A percentile compares a stretch with the other conserved stretches of the same genome.
Conservation (phyloP, 2,888 invertebrate genomes). For the Cordilura impudica region DNA sequence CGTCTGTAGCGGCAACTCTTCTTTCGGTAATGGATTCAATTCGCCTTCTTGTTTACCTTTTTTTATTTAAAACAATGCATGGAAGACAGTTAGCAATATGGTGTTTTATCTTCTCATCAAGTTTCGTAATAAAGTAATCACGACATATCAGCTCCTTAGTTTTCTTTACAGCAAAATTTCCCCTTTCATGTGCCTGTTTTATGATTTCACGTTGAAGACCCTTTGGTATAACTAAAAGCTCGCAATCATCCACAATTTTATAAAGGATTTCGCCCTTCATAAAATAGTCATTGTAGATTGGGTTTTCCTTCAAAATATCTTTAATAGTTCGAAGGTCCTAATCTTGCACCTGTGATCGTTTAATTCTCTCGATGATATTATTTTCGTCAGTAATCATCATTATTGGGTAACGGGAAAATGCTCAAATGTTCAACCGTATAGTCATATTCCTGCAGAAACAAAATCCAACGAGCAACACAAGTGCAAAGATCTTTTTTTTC, state of each 20-base stretch:
- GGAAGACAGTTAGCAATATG: slow-evolving; percentile 50
- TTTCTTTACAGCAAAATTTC: slow-evolving; percentile 50
- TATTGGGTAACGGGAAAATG: slow-evolving; percentile 53
- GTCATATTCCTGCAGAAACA: slow-evolving; percentile 41
- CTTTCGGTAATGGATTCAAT: slow-evolving; percentile 69
- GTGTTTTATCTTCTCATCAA: slow-evolving; percentile 44
- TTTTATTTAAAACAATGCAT: slow-evolving; percentile 60
- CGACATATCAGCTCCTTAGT: slow-evolving; percentile 28
- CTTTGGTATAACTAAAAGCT: slow-evolving; percentile 51
- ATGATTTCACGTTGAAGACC: slow-evolving; percentile 55
- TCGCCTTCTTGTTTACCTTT: slow-evolving; percentile 71
- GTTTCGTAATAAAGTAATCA: slow-evolving; percentile 54
- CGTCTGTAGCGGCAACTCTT: slow-evolving; percentile 67
- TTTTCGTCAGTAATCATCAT: slow-evolving; percentile 40
- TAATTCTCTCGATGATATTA: slow-evolving; percentile 6
- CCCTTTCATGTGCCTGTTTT: slow-evolving; percentile 35
- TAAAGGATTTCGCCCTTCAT: slow-evolving; percentile 30
- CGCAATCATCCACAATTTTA: slow-evolving; percentile 33
- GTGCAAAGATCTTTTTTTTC: slow-evolving; percentile 58
- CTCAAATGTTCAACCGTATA: slow-evolving; percentile 62
- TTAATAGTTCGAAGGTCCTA: slow-evolving; percentile 26
- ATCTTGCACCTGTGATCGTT: slow-evolving; percentile 53
- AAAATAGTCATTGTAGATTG: slow-evolving; percentile 35
- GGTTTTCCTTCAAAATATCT: neutral
- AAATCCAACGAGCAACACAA: slow-evolving; percentile 55